phyloP scores from a whole-genome alignment of 2,797 vertebrate genomes.

The Carcharodon carcharias region DNA sequence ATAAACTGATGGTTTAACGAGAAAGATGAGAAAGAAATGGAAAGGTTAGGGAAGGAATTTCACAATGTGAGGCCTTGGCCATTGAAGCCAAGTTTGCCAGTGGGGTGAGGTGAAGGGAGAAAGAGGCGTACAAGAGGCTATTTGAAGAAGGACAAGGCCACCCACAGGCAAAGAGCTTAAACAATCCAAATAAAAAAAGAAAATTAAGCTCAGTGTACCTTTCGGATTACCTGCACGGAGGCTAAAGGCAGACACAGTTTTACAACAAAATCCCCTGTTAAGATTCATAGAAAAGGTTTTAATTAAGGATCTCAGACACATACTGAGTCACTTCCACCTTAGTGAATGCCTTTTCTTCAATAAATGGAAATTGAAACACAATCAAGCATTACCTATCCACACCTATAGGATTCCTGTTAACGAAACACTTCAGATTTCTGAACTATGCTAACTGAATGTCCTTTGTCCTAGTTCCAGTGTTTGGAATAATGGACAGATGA shows the following conservation, averaged over 20 bases:
- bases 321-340: slow-evolving; percentile 26
- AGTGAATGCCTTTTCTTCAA: slow-evolving; percentile 27
- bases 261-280: slow-evolving; percentile 17
- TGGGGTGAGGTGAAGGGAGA: neutral
- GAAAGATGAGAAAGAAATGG: neutral
- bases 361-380: slow-evolving; percentile 32
- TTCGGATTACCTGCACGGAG: slow-evolving; percentile 1
- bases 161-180: slow-evolving; percentile 12
- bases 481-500: neutral
- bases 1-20: neutral
- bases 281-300: slow-evolving; percentile 7
- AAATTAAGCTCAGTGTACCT: slow-evolving; percentile 21
- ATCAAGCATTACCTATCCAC: slow-evolving; percentile 21
- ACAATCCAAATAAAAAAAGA: slow-evolving; percentile 18
- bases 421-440: neutral
- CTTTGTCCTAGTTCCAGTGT: slow-evolving; percentile 17
- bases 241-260: neutral
- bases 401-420: slow-evolving; percentile 29
- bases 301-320: slow-evolving; percentile 18
- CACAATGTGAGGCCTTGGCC: neutral
- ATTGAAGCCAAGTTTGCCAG: neutral
- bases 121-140: neutral
- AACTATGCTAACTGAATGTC: neutral
- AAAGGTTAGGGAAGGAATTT: neutral
- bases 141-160: neutral